phyloP scores from a whole-genome alignment of 2,113 vertebrate species.

The Pithys albifrons region DNA sequence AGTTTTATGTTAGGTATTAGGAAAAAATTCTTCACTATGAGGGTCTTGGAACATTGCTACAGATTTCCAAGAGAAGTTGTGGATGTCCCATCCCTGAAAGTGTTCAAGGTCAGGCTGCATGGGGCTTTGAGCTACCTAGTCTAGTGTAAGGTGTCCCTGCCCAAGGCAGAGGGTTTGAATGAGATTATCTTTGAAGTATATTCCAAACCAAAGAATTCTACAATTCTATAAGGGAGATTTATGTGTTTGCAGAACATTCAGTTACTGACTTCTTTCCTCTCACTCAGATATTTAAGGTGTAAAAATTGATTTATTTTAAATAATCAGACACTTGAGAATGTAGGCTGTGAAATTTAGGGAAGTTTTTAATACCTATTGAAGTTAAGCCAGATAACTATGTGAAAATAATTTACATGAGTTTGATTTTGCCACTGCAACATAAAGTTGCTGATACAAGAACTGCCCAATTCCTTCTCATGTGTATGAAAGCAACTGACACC shows the following conservation, averaged over 20 bases:
- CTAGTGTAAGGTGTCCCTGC: not conserved
- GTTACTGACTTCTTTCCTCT: not conserved
- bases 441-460: conserved; percentile 5
- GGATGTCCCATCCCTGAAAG: not conserved
- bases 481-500: not conserved
- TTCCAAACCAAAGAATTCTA: not conserved
- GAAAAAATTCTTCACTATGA: not conserved
- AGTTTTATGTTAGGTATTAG: not conserved
- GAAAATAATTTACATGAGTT: conserved; percentile 10
- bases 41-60: not conserved
- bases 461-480: not conserved
- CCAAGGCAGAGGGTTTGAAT: fast-evolving
- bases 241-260: not conserved
- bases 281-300: not conserved
- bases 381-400: not conserved
- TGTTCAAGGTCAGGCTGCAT: not conserved
- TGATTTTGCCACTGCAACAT: conserved; percentile 1
- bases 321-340: not conserved
- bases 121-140: not conserved
- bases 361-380: not conserved
- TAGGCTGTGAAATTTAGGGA: not conserved
- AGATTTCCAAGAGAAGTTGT: not conserved
- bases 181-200: not conserved
- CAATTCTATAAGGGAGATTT: not conserved
- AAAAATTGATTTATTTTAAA: not conserved